A percentile compares a stretch with the other conserved stretches of the same genome.
phyloP scores from a whole-genome alignment of 2,888 invertebrate genomes.

The Netelia melanura region DNA sequence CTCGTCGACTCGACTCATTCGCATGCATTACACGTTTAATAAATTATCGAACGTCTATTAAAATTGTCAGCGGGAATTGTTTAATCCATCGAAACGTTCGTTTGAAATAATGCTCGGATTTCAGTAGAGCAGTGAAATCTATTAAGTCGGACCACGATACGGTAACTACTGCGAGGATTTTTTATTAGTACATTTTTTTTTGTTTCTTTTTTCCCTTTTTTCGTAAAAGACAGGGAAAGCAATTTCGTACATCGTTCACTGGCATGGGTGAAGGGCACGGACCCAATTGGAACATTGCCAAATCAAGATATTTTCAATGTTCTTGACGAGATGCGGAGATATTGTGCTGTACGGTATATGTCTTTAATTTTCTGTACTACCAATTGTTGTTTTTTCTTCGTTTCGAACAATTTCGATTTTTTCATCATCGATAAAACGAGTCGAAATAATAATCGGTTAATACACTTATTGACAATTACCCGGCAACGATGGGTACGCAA shows the following conservation, averaged over 20 bases:
- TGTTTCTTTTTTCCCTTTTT: constrained; percentile 13
- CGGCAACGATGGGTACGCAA: no score
- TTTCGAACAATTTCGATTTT: not conserved
- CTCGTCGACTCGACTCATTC: constrained; percentile 49
- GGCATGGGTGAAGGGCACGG: constrained; percentile 83
- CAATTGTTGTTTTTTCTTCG: not conserved
- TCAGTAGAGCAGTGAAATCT: not conserved
- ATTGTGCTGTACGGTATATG: not conserved
- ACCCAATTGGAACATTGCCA: constrained; percentile 83
- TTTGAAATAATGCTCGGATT: constrained; percentile 8
- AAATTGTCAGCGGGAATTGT: not conserved
- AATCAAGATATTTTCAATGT: constrained; percentile 82
- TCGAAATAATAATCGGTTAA: no score
- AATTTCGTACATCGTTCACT: constrained; percentile 82
- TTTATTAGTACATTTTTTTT: not conserved
- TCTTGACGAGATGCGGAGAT: constrained; percentile 67
- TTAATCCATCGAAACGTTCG: not conserved
- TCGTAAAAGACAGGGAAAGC: constrained; percentile 74
- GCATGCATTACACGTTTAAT: constrained; percentile 10
- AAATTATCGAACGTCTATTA: not conserved
- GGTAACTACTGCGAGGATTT: not conserved
- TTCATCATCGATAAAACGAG: no score
- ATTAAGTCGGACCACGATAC: not conserved
- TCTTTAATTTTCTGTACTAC: constrained; percentile 38
- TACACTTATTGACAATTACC: no score